Base-by-base conservation (phyloP, 2,797 vertebrate genomes). In the Chaetophractus vellerosus region DNA sequence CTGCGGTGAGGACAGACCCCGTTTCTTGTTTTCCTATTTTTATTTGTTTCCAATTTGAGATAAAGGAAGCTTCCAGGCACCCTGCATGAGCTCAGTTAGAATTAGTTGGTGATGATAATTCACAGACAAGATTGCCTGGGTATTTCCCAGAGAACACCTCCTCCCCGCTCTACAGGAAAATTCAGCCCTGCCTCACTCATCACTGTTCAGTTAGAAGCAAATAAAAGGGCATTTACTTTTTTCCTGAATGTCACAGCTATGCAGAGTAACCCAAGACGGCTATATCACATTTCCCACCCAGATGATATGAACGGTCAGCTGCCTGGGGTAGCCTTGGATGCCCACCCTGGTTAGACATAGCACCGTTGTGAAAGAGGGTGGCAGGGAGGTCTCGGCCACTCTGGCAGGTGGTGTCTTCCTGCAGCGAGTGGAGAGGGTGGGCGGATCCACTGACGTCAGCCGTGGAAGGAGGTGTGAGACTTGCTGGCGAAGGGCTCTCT, bases 21-120 rank as follows among this genome's bases (percentile, higher is more conserved):
- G 38, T 0, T 61, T 28, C 48, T n/a, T 8, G 1, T 28, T 61
- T 87, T 8, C 63, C 19, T 48, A 1, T 59, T 72, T 88, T 68
- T 59, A 66, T 85, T 74, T 94, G n/a, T 74, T 88, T 88, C 69
- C 10, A 3, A 86, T 89, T 91, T 90, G 88, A 74, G 71, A 68
- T 36, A 19, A 88, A 79, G 50, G 61, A 19, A 26, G 18, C 59
- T 72, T 48, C 76, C 87, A 88, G 95, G 83, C 38, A 24, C 72
- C 24, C 57, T 38, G 55, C 16, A 16, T 24, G 82, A 86, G 74
- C 86, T 76, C 48, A 12, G 21, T 52, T 82, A 66, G 72, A 26
- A 7, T 88, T 48, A 90, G 88, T 21, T n/a, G 41, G 7, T 45
- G 63, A 36, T 68, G 36, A 61, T 33, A 86, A 79, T 36, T 88